These are phyloP conservation scores for Anthrax anthrax DNA, from an alignment of 2,888 invertebrate genomes.

Conservation along the genomic window DNA sequence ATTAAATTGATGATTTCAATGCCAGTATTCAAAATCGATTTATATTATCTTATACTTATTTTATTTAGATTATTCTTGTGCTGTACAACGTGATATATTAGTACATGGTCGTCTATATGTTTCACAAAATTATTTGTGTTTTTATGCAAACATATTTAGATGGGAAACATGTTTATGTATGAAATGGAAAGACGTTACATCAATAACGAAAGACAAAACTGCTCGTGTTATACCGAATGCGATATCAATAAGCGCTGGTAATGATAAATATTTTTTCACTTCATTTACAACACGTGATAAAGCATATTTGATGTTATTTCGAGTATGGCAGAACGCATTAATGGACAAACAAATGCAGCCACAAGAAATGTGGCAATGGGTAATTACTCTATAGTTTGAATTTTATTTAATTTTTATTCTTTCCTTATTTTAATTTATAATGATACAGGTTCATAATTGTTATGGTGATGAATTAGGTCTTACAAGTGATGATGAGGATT, in stretches of 20 bases:
- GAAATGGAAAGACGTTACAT: conserved; percentile 79
- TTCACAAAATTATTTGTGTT: conserved; percentile 88
- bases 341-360: conserved; percentile 74
- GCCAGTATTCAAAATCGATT: too few relatives aligned
- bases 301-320: conserved; percentile 86
- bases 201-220: conserved; percentile 90
- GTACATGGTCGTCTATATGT: conserved; percentile 92
- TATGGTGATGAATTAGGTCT: conserved; percentile 90
- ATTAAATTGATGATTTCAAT: conserved; percentile 1
- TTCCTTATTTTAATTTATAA: conserved; percentile 4
- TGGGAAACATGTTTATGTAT: conserved; percentile 85
- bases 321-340: conserved; percentile 91
- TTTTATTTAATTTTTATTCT: too few relatives aligned
- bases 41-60: background rate
- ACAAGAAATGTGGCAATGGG: conserved; percentile 80
- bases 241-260: conserved; percentile 66
- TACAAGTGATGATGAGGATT: conserved; percentile 85
- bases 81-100: conserved; percentile 88
- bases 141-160: conserved; percentile 94
- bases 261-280: conserved; percentile 84
- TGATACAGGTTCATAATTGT: conserved; percentile 61
- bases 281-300: conserved; percentile 91
- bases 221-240: conserved; percentile 93
- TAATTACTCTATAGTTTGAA: too few relatives aligned
- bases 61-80: conserved; percentile 85